Evolutionary conservation across 2,113 vertebrate species (phyloP).

Genomic region (Melanotaenia duboulayi): DNA sequence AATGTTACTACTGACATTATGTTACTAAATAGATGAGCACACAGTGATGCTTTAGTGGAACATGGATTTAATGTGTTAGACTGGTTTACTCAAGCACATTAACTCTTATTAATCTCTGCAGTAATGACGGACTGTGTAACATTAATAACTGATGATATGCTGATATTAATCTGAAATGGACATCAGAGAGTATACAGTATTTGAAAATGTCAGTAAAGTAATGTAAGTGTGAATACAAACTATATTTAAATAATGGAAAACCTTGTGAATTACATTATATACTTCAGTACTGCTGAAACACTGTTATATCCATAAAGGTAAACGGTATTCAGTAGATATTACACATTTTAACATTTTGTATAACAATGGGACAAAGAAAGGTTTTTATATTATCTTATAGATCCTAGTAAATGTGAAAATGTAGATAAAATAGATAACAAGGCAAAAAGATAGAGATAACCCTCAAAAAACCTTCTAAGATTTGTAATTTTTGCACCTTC

Average conservation of each 20-base stretch:
- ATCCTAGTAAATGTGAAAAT: too few relatives aligned
- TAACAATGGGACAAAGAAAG: too few relatives aligned
- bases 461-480: background rate
- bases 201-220: background rate
- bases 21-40: constrained; percentile 12
- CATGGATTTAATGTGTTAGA: constrained; percentile 23
- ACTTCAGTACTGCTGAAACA: too few relatives aligned
- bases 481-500: constrained; percentile 30
- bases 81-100: constrained; percentile 43
- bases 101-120: constrained; percentile 51
- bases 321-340: too few relatives aligned
- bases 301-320: too few relatives aligned
- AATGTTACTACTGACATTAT: constrained; percentile 47
- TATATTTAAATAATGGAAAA: too few relatives aligned
- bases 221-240: too few relatives aligned
- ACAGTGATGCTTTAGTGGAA: constrained; percentile 7
- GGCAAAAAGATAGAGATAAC: background rate
- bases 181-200: constrained; percentile 5
- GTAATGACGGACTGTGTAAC: constrained; percentile 37
- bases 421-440: too few relatives aligned
- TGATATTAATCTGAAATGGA: constrained; percentile 30
- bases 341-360: too few relatives aligned
- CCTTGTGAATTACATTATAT: too few relatives aligned
- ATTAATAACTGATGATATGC: constrained; percentile 8
- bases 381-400: too few relatives aligned